These are phyloP conservation scores for Pristionchus pacificus DNA, from an alignment of 1,140 invertebrate species.

Conservation along the genomic window DNA sequence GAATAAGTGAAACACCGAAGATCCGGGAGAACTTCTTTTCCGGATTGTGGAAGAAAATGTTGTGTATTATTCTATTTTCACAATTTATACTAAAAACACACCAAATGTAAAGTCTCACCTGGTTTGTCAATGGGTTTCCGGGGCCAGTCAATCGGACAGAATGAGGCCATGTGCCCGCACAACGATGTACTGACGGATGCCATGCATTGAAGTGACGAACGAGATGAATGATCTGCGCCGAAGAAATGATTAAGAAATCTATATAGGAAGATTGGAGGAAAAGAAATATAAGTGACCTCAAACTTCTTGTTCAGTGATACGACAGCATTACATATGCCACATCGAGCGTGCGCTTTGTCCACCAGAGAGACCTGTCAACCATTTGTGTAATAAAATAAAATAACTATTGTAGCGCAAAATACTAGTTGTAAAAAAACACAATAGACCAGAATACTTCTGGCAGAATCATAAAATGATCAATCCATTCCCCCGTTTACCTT, in stretches of 20 bases:
- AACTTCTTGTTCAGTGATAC: slow-evolving; percentile 57
- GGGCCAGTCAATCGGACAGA: neutral
- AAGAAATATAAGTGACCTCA: slow-evolving; percentile 41
- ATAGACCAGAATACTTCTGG: too few relatives aligned
- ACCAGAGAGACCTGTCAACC: slow-evolving; percentile 50
- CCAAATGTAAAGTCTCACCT: too few relatives aligned
- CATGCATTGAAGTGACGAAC: slow-evolving; percentile 56
- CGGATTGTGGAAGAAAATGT: too few relatives aligned
- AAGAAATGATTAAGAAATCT: too few relatives aligned
- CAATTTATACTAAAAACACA: too few relatives aligned
- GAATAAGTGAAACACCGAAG: too few relatives aligned
- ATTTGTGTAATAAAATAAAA: too few relatives aligned
- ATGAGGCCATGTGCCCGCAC: slow-evolving; percentile 50
- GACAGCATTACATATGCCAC: slow-evolving; percentile 50
- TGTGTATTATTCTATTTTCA: too few relatives aligned
- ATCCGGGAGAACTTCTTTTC: too few relatives aligned
- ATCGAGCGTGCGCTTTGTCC: slow-evolving; percentile 53
- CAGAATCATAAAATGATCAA: neutral
- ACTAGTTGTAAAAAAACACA: too few relatives aligned
- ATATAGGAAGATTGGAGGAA: too few relatives aligned
- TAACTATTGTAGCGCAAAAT: too few relatives aligned
- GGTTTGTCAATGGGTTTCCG: slow-evolving; percentile 17
- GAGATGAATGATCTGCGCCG: slow-evolving; percentile 50
- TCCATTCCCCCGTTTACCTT: neutral
- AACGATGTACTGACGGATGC: slow-evolving; percentile 54